A percentile compares a stretch with the other conserved stretches of the same genome.
These are phyloP conservation scores for Dipodomys spectabilis DNA, from an alignment of 2,113 vertebrate genomes.

Conservation along the genomic window DNA sequence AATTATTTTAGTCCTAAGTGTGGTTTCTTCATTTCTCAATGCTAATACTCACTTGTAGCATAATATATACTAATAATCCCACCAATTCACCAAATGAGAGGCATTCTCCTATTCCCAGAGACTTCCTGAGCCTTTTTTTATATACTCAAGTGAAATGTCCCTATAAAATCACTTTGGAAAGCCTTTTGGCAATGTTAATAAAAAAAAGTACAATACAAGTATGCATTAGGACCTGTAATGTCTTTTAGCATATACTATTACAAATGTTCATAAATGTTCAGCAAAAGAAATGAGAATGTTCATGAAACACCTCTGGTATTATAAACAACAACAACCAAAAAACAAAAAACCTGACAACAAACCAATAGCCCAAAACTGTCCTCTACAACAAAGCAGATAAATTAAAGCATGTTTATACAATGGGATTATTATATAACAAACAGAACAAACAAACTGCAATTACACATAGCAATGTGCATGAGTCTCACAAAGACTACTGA, in stretches of 20 bases:
- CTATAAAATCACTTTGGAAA: not conserved
- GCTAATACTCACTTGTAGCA: not conserved
- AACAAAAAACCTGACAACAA: not conserved
- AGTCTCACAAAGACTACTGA: not conserved
- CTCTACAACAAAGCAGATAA: not conserved
- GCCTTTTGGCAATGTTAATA: not conserved
- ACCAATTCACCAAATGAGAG: not conserved
- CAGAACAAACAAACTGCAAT: not conserved
- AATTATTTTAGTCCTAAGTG: not conserved
- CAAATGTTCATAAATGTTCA: not conserved
- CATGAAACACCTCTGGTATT: not conserved
- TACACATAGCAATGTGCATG: not conserved
- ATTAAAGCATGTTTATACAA: not conserved
- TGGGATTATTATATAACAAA: not conserved
- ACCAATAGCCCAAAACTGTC: not conserved
- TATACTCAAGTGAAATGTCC: not conserved
- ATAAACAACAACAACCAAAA: not conserved
- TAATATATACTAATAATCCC: not conserved
- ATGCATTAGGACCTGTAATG: not conserved
- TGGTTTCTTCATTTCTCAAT: slow-evolving; percentile 28
- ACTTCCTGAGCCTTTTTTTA: not conserved
- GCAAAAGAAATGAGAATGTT: slow-evolving; percentile 13
- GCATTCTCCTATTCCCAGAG: not conserved
- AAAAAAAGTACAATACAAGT: not conserved
- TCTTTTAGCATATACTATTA: not conserved